Conservation (phyloP, 2,888 invertebrate species). For the Heteropelma amictum region DNA sequence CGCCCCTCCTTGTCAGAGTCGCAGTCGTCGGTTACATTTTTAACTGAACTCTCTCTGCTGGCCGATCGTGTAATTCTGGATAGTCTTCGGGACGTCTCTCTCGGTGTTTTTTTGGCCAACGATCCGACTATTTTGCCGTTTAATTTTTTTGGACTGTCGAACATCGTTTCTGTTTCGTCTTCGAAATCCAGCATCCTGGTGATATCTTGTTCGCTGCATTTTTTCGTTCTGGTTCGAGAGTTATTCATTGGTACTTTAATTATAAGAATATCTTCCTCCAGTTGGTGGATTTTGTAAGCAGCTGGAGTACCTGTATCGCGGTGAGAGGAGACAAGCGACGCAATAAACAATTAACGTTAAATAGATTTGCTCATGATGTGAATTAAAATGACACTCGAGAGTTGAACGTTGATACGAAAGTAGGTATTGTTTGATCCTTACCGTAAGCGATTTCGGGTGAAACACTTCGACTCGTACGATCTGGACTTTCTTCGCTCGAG, state of each 20-base stretch:
- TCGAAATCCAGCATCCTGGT: conserved; percentile 28
- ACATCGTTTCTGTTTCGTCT: conserved; percentile 27
- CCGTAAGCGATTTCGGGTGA: conserved; percentile 57
- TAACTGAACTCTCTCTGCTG: background rate
- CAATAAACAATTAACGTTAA: background rate
- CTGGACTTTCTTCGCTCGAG: conserved; percentile 37
- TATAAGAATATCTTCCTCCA: conserved; percentile 44
- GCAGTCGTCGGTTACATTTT: background rate
- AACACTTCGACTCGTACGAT: conserved; percentile 38
- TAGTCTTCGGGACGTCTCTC: background rate
- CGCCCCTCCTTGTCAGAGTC: conserved; percentile 23
- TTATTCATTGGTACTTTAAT: conserved; percentile 56
- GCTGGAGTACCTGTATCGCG: conserved; percentile 59
- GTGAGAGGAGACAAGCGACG: too few relatives aligned
- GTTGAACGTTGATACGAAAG: background rate
- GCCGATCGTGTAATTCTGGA: too few relatives aligned
- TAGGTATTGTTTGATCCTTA: conserved; percentile 4
- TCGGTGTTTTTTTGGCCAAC: background rate
- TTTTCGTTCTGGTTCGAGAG: conserved; percentile 17
- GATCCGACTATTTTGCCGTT: background rate
- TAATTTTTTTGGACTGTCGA: background rate
- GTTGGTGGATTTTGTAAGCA: conserved; percentile 49
- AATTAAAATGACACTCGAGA: background rate
- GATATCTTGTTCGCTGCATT: conserved; percentile 43
- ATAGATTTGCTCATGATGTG: background rate